Conservation (phyloP, 2,888 invertebrate species). For the Pteria penguin region DNA sequence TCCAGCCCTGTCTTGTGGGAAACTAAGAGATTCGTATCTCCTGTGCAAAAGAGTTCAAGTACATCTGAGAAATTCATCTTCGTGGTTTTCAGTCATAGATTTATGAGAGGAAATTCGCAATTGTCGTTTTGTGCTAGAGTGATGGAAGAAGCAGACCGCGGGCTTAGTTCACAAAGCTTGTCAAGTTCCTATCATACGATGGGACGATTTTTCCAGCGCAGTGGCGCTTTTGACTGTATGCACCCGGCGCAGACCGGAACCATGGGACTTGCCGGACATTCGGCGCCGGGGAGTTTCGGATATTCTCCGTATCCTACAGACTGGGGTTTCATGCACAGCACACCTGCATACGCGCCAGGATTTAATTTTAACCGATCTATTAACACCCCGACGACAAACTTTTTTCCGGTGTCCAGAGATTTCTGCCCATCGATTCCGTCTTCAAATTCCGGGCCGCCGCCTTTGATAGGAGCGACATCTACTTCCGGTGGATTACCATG, state of each 20-base stretch:
- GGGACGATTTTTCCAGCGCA: slow-evolving; percentile 65
- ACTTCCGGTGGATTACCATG: slow-evolving; percentile 40
- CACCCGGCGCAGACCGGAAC: slow-evolving; percentile 55
- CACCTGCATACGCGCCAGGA: slow-evolving; percentile 35
- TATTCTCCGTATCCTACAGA: slow-evolving; percentile 41
- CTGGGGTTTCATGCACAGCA: slow-evolving; percentile 43
- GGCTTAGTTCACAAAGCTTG: slow-evolving; percentile 40
- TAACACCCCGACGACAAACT: slow-evolving; percentile 34
- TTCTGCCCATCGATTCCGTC: slow-evolving; percentile 27
- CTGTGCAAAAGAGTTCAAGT: slow-evolving; percentile 53
- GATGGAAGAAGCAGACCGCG: slow-evolving; percentile 48
- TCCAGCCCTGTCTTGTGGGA: slow-evolving; percentile 4
- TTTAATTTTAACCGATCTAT: slow-evolving; percentile 45
- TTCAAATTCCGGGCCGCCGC: slow-evolving; percentile 35
- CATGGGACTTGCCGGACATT: slow-evolving; percentile 51
- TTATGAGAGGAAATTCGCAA: slow-evolving; percentile 45
- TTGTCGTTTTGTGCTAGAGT: slow-evolving; percentile 40
- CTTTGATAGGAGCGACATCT: slow-evolving; percentile 36
- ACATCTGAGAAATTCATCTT: slow-evolving; percentile 47
- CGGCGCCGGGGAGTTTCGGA: slow-evolving; percentile 48
- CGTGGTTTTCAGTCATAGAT: slow-evolving; percentile 40
- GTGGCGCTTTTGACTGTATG: slow-evolving; percentile 69
- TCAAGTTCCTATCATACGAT: slow-evolving; percentile 45
- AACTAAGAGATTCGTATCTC: slow-evolving; percentile 33
- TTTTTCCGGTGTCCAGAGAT: slow-evolving; percentile 40